Evolutionary conservation across 1,140 invertebrate genomes (phyloP).

Genomic region (Drosophila seguyi): DNA sequence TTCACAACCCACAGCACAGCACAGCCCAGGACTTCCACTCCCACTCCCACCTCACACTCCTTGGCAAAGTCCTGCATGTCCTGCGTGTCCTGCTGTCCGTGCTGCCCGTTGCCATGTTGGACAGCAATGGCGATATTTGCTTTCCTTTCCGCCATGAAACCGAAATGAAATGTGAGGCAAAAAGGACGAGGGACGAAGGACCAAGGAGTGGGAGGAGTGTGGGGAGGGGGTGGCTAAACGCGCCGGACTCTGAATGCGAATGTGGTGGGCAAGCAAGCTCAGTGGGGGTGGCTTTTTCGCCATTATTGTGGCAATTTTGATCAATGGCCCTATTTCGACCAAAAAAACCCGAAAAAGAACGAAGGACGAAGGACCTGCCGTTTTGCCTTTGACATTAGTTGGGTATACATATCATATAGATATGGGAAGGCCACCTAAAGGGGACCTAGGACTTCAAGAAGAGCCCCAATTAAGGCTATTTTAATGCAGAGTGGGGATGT

Average conservation of each 20-base stretch:
- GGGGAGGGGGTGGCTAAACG: conserved; percentile 3
- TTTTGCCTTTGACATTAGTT: not conserved
- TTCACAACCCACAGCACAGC: conserved; percentile 20
- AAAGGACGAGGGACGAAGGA: not conserved
- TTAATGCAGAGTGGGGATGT: not conserved
- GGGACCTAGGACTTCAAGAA: too few species aligned
- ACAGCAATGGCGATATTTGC: conserved; percentile 67
- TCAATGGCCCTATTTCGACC: conserved; percentile 73
- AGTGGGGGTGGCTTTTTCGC: conserved; percentile 76
- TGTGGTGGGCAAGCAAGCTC: conserved; percentile 18
- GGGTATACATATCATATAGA: too few species aligned
- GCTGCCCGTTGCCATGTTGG: conserved; percentile 61
- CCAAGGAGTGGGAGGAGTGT: not conserved
- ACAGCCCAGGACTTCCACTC: not conserved
- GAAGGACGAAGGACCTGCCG: conserved; percentile 1
- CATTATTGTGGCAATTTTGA: conserved; percentile 84
- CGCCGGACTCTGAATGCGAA: conserved; percentile 17
- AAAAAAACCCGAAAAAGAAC: conserved; percentile 21
- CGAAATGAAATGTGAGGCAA: conserved; percentile 43
- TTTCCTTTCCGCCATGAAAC: conserved; percentile 56
- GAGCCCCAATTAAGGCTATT: not conserved
- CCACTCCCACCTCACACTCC: conserved; percentile 8
- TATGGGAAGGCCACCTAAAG: not conserved
- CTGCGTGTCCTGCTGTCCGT: conserved; percentile 60
- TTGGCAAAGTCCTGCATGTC: conserved; percentile 32